phyloP scores from a whole-genome alignment of 2,797 vertebrate genomes.

The Anguilla megastoma region DNA sequence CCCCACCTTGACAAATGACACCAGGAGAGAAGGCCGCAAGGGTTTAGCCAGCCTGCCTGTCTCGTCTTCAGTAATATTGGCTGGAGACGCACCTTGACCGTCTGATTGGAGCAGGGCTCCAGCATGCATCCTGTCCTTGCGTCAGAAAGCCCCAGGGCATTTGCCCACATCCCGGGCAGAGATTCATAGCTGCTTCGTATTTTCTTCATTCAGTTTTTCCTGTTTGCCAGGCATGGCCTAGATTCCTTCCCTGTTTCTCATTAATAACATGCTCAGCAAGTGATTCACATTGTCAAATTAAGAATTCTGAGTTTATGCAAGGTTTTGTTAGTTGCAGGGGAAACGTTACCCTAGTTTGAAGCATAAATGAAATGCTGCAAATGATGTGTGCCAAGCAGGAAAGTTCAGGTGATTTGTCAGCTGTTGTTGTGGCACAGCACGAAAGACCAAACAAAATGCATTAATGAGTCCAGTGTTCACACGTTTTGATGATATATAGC shows the following conservation, averaged over 20 bases:
- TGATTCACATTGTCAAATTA: slow-evolving; percentile 49
- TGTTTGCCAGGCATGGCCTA: neutral
- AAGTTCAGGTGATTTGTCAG: neutral
- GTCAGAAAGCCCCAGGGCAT: neutral
- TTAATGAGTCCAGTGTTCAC: slow-evolving; percentile 4
- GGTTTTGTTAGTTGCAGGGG: slow-evolving; percentile 1
- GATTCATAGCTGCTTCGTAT: neutral
- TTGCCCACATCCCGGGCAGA: neutral
- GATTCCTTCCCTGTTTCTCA: slow-evolving; percentile 34
- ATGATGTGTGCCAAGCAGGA: neutral
- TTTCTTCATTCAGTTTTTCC: neutral
- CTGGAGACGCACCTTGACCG: neutral
- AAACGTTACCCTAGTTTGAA: neutral
- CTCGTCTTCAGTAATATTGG: neutral
- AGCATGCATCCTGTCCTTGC: neutral
- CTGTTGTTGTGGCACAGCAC: neutral
- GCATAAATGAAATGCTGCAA: neutral
- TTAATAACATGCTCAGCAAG: slow-evolving; percentile 48
- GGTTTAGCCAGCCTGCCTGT: neutral
- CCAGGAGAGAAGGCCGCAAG: neutral
- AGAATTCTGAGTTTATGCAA: slow-evolving; percentile 48
- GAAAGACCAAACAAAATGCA: neutral
- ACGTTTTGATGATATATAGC: neutral
- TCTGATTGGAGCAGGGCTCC: neutral
- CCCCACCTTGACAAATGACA: neutral